Percentiles rank a stretch among this genome's conserved stretches.
Conservation (phyloP, 2,113 vertebrate genomes). For the Corythornis madagascariensis region DNA sequence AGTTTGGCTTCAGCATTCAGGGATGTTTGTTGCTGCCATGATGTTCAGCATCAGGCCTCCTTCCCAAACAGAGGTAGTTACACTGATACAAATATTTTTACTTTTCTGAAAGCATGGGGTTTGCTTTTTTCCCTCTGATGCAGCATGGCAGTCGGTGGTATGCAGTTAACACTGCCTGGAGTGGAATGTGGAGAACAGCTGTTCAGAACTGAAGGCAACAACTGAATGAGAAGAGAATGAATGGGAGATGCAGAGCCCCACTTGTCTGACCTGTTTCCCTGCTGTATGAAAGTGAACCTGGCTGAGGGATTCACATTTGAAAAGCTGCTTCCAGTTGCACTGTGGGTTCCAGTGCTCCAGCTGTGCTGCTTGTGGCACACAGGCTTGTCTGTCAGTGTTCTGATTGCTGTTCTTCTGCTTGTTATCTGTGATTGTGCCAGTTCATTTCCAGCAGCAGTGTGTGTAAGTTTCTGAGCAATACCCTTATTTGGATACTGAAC, state of each 20-base stretch:
- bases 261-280: constrained; percentile 44
- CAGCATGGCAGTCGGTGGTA: fast-evolving
- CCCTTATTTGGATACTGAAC: background rate
- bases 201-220: background rate
- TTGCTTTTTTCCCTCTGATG: background rate
- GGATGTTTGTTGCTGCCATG: background rate
- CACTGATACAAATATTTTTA: background rate
- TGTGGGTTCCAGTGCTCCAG: background rate
- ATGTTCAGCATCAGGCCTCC: no score
- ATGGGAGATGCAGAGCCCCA: background rate
- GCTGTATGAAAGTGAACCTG: constrained; percentile 14
- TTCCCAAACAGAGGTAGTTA: background rate
- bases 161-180: background rate
- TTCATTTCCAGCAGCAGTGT: background rate
- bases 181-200: constrained; percentile 7
- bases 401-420: background rate
- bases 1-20: background rate
- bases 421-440: background rate
- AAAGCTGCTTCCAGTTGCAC: background rate
- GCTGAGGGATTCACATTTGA: background rate
- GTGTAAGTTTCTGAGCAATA: background rate
- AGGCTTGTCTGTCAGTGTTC: background rate
- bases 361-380: background rate
- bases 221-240: background rate
- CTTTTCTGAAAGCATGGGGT: background rate